These are phyloP conservation scores for Vidua macroura DNA, from an alignment of 2,113 vertebrate species.

Conservation along the genomic window DNA sequence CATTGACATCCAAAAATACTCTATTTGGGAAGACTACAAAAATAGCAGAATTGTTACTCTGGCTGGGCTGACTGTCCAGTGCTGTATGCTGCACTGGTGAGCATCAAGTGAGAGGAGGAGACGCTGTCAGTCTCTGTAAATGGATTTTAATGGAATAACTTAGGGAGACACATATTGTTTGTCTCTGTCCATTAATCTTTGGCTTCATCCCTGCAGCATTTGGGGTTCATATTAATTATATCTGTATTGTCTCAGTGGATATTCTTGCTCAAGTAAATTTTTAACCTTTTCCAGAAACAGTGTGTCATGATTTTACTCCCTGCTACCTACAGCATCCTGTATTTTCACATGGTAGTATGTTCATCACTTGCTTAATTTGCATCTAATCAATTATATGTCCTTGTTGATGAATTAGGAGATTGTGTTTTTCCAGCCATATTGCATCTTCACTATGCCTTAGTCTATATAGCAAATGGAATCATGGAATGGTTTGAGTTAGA, in stretches of 20 bases:
- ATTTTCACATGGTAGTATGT: background rate
- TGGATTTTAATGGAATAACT: conserved; percentile 25
- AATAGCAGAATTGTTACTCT: background rate
- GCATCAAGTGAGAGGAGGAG: background rate
- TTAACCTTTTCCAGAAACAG: background rate
- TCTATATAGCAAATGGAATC: background rate
- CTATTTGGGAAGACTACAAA: background rate
- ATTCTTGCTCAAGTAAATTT: background rate
- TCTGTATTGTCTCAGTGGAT: background rate
- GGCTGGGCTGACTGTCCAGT: background rate
- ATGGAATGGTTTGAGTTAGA: background rate
- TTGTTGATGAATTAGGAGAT: background rate
- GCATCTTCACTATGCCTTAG: background rate
- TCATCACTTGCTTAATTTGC: background rate
- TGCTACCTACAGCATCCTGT: background rate
- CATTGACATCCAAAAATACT: background rate
- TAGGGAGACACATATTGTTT: background rate
- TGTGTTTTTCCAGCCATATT: background rate
- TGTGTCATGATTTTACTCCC: background rate
- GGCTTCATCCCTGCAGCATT: conserved; percentile 20
- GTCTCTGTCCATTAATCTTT: conserved; percentile 32
- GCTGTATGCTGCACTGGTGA: background rate
- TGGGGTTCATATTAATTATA: conserved; percentile 24
- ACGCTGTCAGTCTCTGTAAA: conserved; percentile 22
- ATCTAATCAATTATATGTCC: background rate